Conservation (phyloP, 2,113 vertebrate genomes). For the Labeo rohita region DNA sequence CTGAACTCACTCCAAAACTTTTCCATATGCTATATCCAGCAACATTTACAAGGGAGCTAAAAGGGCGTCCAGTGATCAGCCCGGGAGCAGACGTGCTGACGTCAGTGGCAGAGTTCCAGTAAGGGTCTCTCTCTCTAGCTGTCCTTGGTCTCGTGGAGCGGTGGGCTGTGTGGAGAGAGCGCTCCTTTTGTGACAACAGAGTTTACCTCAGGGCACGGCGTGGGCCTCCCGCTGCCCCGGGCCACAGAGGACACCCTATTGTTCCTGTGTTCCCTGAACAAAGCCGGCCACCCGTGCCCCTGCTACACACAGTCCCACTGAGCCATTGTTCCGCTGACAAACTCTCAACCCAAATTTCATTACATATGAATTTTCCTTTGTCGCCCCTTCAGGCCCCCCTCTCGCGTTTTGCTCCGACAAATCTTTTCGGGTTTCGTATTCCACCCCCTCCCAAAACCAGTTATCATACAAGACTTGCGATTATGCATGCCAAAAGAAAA, state of each 20-base stretch:
- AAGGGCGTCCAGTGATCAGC: not conserved
- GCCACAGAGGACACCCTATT: conserved; percentile 56
- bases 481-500: conserved; percentile 25
- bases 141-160: conserved; percentile 26
- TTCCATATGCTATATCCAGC: not conserved
- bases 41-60: conserved; percentile 26
- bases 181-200: conserved; percentile 57
- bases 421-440: conserved; percentile 34
- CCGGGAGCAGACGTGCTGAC: conserved; percentile 67
- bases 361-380: conserved; percentile 62
- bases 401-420: conserved; percentile 8
- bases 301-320: conserved; percentile 53
- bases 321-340: conserved; percentile 69
- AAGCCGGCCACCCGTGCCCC: conserved; percentile 56
- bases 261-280: conserved; percentile 55
- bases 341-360: conserved; percentile 69
- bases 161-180: conserved; percentile 51
- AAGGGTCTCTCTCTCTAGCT: conserved; percentile 15
- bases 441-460: not conserved
- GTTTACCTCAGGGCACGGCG: conserved; percentile 56
- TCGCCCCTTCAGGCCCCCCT: conserved; percentile 22
- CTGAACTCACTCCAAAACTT: conserved; percentile 28
- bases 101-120: conserved; percentile 81
- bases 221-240: conserved; percentile 68
- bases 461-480: conserved; percentile 31